These are phyloP conservation scores for Pyrochroa serraticornis DNA, from an alignment of 2,888 invertebrate species.

Conservation along the genomic window DNA sequence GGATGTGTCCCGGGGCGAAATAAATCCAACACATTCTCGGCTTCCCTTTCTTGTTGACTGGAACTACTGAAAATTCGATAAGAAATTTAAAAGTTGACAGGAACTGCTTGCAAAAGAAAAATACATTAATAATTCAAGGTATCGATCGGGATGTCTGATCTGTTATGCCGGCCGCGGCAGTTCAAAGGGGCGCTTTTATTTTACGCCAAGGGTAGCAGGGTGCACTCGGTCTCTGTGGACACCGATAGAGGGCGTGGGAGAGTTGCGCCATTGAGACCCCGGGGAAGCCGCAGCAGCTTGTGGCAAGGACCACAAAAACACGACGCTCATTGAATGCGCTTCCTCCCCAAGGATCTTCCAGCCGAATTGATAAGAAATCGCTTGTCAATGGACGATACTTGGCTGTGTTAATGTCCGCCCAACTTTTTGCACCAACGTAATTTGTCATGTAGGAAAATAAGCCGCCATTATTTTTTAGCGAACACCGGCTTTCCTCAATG, in stretches of 20 bases:
- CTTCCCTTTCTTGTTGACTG: neutral
- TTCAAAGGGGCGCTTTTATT: slow-evolving; percentile 31
- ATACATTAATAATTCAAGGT: slow-evolving; percentile 34
- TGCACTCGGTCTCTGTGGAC: neutral
- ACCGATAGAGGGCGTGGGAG: slow-evolving; percentile 6
- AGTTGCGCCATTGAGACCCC: slow-evolving; percentile 4
- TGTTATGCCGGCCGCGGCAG: slow-evolving; percentile 18
- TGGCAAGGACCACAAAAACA: slow-evolving; percentile 6
- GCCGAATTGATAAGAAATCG: slow-evolving; percentile 17
- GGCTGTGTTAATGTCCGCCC: slow-evolving; percentile 1
- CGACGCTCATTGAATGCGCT: slow-evolving; percentile 6
- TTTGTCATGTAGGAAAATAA: slow-evolving; percentile 14
- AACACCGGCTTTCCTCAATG: slow-evolving; percentile 4
- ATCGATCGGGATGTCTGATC: slow-evolving; percentile 33
- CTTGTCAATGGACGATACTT: slow-evolving; percentile 4
- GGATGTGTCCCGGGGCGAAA: no score
- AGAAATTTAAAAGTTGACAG: neutral
- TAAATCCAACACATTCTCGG: neutral
- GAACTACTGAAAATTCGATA: neutral
- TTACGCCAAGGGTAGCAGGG: slow-evolving; percentile 9
- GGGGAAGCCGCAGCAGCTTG: neutral
- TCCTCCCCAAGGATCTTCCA: slow-evolving; percentile 1
- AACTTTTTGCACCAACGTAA: slow-evolving; percentile 9
- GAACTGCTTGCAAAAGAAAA: slow-evolving; percentile 7
- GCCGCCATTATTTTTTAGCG: slow-evolving; percentile 12